phyloP scores from a whole-genome alignment of 2,888 invertebrate species.

The Gastracanthus pulcherrimus region DNA sequence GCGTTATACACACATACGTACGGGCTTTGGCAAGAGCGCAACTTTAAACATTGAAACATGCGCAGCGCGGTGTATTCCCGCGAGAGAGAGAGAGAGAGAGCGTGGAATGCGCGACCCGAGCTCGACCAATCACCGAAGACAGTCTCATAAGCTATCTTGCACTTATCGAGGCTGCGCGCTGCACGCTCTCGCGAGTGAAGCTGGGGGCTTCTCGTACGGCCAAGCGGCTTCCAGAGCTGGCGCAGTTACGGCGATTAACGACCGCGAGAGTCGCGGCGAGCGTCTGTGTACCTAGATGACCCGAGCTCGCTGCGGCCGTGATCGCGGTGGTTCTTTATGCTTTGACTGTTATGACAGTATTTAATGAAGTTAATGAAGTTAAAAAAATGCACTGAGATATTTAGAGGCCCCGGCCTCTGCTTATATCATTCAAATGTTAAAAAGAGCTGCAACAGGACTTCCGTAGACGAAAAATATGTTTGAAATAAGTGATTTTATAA shows the following conservation, averaged over 20 bases:
- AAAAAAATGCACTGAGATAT: too few relatives aligned
- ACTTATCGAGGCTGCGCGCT: conserved; percentile 56
- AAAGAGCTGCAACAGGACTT: too few relatives aligned
- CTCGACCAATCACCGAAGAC: conserved; percentile 58
- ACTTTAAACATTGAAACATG: conserved; percentile 35
- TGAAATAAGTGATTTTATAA: too few relatives aligned
- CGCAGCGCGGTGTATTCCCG: conserved; percentile 13
- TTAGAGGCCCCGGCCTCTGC: too few relatives aligned
- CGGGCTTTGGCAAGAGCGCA: too few relatives aligned
- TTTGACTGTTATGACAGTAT: neutral
- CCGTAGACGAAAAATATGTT: too few relatives aligned
- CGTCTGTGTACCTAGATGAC: conserved; percentile 2
- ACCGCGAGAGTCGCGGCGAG: neutral
- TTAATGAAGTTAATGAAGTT: conserved; percentile 17
- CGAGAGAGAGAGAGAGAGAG: neutral
- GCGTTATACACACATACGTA: too few relatives aligned
- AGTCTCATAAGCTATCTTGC: conserved; percentile 55
- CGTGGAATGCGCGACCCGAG: conserved; percentile 44
- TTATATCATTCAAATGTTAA: too few relatives aligned
- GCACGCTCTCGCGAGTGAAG: conserved; percentile 36
- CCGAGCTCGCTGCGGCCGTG: neutral
- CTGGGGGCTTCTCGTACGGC: neutral
- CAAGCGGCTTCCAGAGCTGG: neutral
- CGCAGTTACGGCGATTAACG: neutral
- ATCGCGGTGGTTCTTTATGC: neutral